Evolutionary conservation across 2,888 invertebrate genomes (phyloP), one percentile per base, ranked within the genome.

Genomic region (Plebejus melissa): DNA sequence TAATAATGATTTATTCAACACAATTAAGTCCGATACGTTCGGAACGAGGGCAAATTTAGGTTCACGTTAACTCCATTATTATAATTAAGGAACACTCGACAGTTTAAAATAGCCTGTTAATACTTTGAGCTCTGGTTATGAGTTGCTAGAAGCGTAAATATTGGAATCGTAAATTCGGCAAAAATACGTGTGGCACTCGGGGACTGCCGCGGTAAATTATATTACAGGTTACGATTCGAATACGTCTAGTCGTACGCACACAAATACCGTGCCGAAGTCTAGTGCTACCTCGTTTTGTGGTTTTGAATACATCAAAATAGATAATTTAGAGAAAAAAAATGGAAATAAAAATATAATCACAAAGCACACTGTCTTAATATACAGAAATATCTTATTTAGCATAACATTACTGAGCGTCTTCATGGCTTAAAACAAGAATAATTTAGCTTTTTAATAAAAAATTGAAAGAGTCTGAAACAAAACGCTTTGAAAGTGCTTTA

Each of bases 1-100:
- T 32, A 65, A 65, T 65, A 65, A 65, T 65, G 16, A 65, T 65
- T 65, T 65, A 65, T 65, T 65, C 32, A 65, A 65, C 65, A 65
- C 65, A 65, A 65, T 65, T 65, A 65, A 60, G 60, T 60, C 65
- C 65, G 32, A 65, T 65, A 36, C 65, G 65, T 36, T 28, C 32
- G 13, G 65, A 36, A 36, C 65, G 32, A 65, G 32, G 60, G 28
- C 16, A 65, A 65, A 36, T 65, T 65, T 36, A 65, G 65, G 32
- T 65, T 36, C 65, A 32, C 65, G 32, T 65, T 65, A 65, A 65
- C 65, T 65, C 32, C 32, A 65, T 65, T 65, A 65, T 36, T 65
- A 32, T 65, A 65, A 65, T 65, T 65, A 32, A 36, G 32, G 11
- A 16, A 7, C 36, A 65, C 65, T 65, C 32, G 13, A 1, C 65